Evolutionary conservation across 2,888 invertebrate species (phyloP), one percentile per base, ranked within the genome.

Genomic region (Ectropis crepuscularia): DNA sequence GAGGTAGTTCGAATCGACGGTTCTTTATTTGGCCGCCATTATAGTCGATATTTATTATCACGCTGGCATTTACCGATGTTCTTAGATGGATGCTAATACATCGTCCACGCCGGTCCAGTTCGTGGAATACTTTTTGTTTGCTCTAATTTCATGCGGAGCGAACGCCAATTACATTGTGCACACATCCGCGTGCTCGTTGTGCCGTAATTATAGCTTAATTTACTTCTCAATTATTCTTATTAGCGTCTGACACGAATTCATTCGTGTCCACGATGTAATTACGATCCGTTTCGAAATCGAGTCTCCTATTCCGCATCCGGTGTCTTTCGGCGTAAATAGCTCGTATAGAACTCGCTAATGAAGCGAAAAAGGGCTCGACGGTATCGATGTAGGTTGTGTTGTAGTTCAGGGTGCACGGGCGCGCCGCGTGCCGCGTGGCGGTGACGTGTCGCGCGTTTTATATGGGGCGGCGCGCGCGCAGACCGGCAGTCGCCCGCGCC

Each of bases 401-500:
- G 76, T 83, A 83, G 87, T 84, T 83, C 86, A 85, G 87, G 88
- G 87, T 86, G 86, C 92, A 92, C 89, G 91, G 84, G 67, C 77
- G 79, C 70, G 69, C 79, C 87, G 92, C 92, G 91, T 90, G 91
- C 16, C 16, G 16, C 16, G 16, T 28, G 86, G 55, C 80, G 84
- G 74, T 90, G 92, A 89, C 90, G 90, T 88, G 88, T 82, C 83
- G 80, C 86, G 83, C 88, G 87, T 88, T 87, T 91, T 92, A 92
- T 84, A 92, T 90, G 88, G 89, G 89, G 80, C 89, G 89, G 82
- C 88, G 87, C 87, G 81, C 85, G 87, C 86, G 87, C 91, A 95
- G 95, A 95, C 95, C 92, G 90, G 89, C 94, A 95, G 95, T 94
- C 95, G 95, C 94, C 91, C 83, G 83, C 49, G 49, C 36, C 48